These are phyloP conservation scores for Telmatochromis brichardi DNA, from an alignment of 2,113 vertebrate genomes.

Conservation along the genomic window DNA sequence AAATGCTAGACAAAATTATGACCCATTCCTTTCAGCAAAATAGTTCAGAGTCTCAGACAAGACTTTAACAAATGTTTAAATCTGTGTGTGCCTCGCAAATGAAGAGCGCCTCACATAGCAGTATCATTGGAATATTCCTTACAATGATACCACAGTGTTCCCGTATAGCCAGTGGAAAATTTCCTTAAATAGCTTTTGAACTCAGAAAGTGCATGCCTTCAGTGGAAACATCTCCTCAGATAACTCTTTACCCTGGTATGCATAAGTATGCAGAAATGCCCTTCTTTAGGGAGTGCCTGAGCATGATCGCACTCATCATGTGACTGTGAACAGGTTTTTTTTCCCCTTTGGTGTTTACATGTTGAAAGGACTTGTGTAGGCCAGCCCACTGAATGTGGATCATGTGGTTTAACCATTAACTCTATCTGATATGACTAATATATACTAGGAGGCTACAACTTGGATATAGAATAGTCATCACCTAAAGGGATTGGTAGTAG, in stretches of 20 bases:
- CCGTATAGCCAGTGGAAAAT: background rate
- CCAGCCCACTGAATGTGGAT: background rate
- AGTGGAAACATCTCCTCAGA: background rate
- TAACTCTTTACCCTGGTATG: background rate
- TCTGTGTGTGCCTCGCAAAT: background rate
- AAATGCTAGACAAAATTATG: background rate
- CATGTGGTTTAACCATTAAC: constrained; percentile 21
- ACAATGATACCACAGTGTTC: background rate
- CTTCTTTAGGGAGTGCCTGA: background rate
- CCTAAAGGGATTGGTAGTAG: background rate
- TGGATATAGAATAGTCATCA: background rate
- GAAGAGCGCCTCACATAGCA: background rate
- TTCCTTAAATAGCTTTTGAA: background rate
- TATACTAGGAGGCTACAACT: background rate
- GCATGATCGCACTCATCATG: background rate
- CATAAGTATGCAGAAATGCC: background rate
- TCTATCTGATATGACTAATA: background rate
- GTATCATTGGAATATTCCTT: background rate
- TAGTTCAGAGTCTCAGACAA: background rate
- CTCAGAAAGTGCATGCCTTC: background rate
- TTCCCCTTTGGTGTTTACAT: background rate
- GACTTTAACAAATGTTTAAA: background rate
- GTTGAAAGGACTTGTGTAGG: background rate
- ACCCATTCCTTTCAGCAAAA: background rate
- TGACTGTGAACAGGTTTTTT: background rate